Conservation (phyloP, 2,113 vertebrate genomes). For the Antigone vipio region DNA sequence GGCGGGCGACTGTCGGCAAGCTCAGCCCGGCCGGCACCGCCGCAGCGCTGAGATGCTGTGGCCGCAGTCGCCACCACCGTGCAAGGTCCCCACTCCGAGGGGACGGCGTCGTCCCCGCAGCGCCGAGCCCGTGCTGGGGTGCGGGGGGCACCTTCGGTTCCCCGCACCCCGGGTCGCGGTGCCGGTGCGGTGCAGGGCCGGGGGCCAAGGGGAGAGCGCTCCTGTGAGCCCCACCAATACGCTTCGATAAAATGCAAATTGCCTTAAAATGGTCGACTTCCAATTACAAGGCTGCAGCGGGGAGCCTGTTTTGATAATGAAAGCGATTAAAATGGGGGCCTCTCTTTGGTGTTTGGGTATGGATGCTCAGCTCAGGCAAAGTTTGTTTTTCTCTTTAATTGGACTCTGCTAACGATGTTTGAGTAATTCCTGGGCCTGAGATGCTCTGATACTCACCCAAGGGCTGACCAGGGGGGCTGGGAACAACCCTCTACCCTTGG, state of each 20-base stretch:
- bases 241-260: conserved; percentile 54
- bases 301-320: conserved; percentile 69
- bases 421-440: conserved; percentile 34
- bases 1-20: no score
- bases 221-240: conserved; percentile 9
- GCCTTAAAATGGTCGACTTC: conserved; percentile 52
- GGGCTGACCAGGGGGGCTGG: neutral
- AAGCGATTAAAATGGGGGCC: conserved; percentile 60
- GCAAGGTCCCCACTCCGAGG: rapidly evolving
- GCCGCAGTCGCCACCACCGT: rapidly evolving
- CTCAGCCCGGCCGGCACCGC: neutral
- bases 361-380: conserved; percentile 33
- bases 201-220: neutral
- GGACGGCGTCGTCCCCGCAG: rapidly evolving
- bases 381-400: conserved; percentile 66
- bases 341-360: conserved; percentile 26
- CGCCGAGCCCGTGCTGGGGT: neutral
- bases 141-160: neutral
- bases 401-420: conserved; percentile 52
- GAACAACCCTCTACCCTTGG: neutral
- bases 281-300: conserved; percentile 58
- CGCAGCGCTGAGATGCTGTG: neutral
- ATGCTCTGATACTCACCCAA: neutral
- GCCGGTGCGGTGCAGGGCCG: neutral
- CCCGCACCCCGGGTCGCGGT: neutral